These are phyloP conservation scores for Lampris incognitus DNA, from an alignment of 2,113 vertebrate species.

Conservation along the genomic window DNA sequence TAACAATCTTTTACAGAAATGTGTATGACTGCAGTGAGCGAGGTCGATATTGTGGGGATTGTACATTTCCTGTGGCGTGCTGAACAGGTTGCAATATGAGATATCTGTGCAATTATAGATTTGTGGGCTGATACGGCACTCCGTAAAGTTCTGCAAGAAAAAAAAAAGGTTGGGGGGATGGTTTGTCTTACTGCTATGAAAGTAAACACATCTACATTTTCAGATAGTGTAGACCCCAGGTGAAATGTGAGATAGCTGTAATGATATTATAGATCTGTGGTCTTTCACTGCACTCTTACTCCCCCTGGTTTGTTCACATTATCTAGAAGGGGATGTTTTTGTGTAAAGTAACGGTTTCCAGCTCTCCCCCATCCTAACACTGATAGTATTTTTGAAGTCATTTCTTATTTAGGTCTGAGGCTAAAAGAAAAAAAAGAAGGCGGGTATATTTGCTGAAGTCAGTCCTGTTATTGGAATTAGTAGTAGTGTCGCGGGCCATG, in stretches of 20 bases:
- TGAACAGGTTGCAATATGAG: slow-evolving; percentile 28
- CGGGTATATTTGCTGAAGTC: background rate
- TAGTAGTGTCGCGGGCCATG: background rate
- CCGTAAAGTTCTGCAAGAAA: slow-evolving; percentile 18
- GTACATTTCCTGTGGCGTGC: slow-evolving; percentile 24
- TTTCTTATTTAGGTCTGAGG: slow-evolving; percentile 28
- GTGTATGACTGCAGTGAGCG: too few relatives aligned
- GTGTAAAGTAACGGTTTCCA: background rate
- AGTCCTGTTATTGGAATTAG: background rate
- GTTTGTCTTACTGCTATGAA: slow-evolving; percentile 1
- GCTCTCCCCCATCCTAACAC: background rate
- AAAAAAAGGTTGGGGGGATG: slow-evolving; percentile 9
- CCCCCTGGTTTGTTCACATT: slow-evolving; percentile 5
- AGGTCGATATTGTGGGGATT: too few relatives aligned
- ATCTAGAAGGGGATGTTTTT: slow-evolving; percentile 21
- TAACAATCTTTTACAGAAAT: too few relatives aligned
- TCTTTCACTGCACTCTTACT: background rate
- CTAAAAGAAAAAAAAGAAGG: slow-evolving; percentile 12
- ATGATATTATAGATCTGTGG: slow-evolving; percentile 31
- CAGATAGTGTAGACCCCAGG: background rate
- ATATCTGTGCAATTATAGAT: slow-evolving; percentile 40
- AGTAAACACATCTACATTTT: slow-evolving; percentile 15
- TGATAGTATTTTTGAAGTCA: slow-evolving; percentile 3
- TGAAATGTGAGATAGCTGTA: slow-evolving; percentile 27
- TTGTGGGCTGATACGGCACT: slow-evolving; percentile 8